A percentile compares a stretch with the other conserved stretches of the same genome.
Evolutionary conservation across 2,888 invertebrate genomes (phyloP).

Genomic region (Melieria picta): DNA sequence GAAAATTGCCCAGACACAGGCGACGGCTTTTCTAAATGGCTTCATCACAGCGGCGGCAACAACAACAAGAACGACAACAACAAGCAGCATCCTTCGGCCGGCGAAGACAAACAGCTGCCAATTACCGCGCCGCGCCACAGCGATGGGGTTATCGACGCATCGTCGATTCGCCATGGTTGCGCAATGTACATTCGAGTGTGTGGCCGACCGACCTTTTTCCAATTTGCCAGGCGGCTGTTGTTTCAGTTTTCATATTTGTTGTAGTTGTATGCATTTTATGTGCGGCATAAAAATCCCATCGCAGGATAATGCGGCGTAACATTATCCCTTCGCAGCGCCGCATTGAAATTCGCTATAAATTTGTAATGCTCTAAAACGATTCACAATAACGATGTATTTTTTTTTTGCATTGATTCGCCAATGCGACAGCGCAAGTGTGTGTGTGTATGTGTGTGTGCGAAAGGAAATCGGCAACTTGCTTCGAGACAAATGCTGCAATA

Average conservation of each 20-base stretch:
- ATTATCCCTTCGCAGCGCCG: slow-evolving; percentile 25
- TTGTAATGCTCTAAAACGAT: slow-evolving; percentile 42
- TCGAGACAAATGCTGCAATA: slow-evolving; percentile 16
- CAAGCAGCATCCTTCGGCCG: slow-evolving; percentile 21
- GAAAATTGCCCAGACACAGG: slow-evolving; percentile 24
- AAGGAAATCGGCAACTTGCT: slow-evolving; percentile 12
- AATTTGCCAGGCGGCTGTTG: not conserved
- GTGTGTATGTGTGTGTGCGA: not conserved
- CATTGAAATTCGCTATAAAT: slow-evolving; percentile 41
- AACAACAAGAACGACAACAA: slow-evolving; percentile 6
- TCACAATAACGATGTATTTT: slow-evolving; percentile 37
- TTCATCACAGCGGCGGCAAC: slow-evolving; percentile 18
- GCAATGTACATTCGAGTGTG: slow-evolving; percentile 22
- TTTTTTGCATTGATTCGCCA: not conserved
- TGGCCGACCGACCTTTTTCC: slow-evolving; percentile 10
- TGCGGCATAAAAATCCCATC: slow-evolving; percentile 31
- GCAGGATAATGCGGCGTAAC: slow-evolving; percentile 25
- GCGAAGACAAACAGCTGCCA: slow-evolving; percentile 45
- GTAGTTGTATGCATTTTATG: slow-evolving; percentile 19
- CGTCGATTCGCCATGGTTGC: slow-evolving; percentile 32
- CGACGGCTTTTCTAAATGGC: slow-evolving; percentile 31
- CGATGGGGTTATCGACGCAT: slow-evolving; percentile 31
- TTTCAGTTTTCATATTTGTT: slow-evolving; percentile 1
- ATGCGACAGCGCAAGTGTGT: not conserved
- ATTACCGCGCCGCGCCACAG: slow-evolving; percentile 34